These are phyloP conservation scores for Sciaenops ocellatus DNA, from an alignment of 2,797 vertebrate species.

Conservation along the genomic window DNA sequence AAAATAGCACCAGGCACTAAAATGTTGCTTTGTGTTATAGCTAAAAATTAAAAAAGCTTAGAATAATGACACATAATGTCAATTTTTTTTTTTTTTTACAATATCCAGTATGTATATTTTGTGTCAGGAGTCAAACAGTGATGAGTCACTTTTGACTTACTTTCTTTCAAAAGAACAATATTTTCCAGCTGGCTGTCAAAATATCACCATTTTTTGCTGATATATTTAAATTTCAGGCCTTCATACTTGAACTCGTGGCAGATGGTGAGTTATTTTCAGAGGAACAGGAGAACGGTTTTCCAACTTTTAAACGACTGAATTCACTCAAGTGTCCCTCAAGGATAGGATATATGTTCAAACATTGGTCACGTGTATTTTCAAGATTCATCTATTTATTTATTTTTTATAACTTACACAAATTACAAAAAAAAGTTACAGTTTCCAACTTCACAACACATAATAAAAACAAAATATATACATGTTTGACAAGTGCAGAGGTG, in stretches of 20 bases:
- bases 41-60: no score
- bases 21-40: no score
- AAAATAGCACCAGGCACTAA: no score
- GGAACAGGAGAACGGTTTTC: no score
- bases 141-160: neutral
- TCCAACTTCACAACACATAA: conserved; percentile 48
- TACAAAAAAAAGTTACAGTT: conserved; percentile 38
- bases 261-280: no score
- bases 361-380: neutral
- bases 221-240: no score
- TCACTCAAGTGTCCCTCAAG: no score
- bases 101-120: neutral
- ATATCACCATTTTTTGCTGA: no score
- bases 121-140: neutral
- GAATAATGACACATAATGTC: no score
- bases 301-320: no score
- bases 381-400: conserved; percentile 67
- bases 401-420: conserved; percentile 66
- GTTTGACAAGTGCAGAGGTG: conserved; percentile 51
- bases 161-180: neutral
- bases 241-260: no score
- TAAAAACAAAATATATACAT: conserved; percentile 75
- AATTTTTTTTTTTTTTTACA: neutral
- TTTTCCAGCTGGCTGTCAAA: neutral
- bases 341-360: neutral